These are phyloP conservation scores for Geopemphigus sp. DNA, from an alignment of 1,140 invertebrate species.

Conservation along the genomic window DNA sequence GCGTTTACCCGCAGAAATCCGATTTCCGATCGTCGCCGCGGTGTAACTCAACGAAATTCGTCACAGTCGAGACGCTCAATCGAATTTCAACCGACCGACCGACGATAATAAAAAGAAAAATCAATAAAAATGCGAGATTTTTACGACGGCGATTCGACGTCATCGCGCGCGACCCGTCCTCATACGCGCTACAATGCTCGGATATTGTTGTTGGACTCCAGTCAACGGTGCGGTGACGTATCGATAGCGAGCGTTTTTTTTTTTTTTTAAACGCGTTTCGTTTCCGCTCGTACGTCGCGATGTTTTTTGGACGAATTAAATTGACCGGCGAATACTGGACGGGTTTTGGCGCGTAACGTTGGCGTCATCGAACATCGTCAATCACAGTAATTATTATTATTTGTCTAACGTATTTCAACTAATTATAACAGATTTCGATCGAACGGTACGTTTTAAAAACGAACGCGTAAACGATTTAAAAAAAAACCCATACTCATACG, in stretches of 20 bases:
- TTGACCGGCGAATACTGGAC: background rate
- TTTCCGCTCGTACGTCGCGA: background rate
- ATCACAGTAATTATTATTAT: background rate
- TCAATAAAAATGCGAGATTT: too few species aligned
- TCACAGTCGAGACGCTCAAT: too few species aligned
- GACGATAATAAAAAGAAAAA: too few species aligned
- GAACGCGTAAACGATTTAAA: background rate
- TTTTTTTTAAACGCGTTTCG: background rate
- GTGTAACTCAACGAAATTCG: too few species aligned
- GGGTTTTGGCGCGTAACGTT: background rate
- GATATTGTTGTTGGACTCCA: background rate
- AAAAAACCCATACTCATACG: background rate
- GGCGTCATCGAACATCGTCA: background rate
- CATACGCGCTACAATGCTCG: background rate
- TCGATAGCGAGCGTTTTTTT: background rate
- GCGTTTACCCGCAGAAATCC: too few species aligned
- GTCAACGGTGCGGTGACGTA: background rate
- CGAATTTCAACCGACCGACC: too few species aligned
- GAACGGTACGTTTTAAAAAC: background rate
- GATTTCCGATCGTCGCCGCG: too few species aligned
- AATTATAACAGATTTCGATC: background rate
- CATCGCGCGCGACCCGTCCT: background rate
- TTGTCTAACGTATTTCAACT: background rate
- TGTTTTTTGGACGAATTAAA: background rate
- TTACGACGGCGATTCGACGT: too few species aligned